A percentile compares a stretch with the other conserved stretches of the same genome.
phyloP scores from a whole-genome alignment of 2,888 invertebrate species.

The Ceraclea dissimilis region DNA sequence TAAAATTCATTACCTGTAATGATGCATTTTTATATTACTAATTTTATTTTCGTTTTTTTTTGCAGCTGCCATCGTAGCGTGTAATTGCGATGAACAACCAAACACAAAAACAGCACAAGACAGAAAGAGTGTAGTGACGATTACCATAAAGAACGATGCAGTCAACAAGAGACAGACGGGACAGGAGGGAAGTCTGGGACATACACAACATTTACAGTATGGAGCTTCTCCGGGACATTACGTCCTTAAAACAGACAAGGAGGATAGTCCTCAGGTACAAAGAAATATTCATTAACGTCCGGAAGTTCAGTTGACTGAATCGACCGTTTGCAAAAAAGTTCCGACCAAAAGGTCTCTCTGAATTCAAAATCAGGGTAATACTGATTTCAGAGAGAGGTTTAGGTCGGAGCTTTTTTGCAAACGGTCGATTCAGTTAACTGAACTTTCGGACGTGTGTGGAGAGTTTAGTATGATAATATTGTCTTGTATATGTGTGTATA shows the following conservation, averaged over 20 bases:
- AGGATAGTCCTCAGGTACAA: slow-evolving; percentile 19
- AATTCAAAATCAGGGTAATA: no score
- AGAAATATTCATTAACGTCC: neutral
- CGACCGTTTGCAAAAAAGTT: no score
- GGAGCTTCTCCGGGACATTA: slow-evolving; percentile 24
- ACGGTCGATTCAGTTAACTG: no score
- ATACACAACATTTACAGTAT: slow-evolving; percentile 21
- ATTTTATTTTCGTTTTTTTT: neutral
- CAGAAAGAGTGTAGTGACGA: slow-evolving; percentile 12
- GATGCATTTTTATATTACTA: no score
- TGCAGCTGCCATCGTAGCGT: slow-evolving; percentile 16
- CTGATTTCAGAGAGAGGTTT: no score
- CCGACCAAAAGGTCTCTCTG: no score
- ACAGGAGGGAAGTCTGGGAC: slow-evolving; percentile 16
- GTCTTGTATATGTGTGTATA: neutral
- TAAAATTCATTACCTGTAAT: no score
- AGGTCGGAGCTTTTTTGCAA: no score
- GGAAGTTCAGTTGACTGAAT: no score
- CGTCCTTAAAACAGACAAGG: slow-evolving; percentile 21
- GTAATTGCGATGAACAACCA: slow-evolving; percentile 14
- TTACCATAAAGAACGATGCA: slow-evolving; percentile 4
- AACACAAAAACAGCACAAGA: neutral
- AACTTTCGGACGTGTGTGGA: no score
- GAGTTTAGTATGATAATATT: neutral
- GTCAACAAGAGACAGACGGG: slow-evolving; percentile 20